Percentiles rank a stretch among this genome's conserved stretches.
These are phyloP conservation scores for Paragorgia papillata DNA, from an alignment of 92 coral and sea anemone genomes.

Conservation along the genomic window DNA sequence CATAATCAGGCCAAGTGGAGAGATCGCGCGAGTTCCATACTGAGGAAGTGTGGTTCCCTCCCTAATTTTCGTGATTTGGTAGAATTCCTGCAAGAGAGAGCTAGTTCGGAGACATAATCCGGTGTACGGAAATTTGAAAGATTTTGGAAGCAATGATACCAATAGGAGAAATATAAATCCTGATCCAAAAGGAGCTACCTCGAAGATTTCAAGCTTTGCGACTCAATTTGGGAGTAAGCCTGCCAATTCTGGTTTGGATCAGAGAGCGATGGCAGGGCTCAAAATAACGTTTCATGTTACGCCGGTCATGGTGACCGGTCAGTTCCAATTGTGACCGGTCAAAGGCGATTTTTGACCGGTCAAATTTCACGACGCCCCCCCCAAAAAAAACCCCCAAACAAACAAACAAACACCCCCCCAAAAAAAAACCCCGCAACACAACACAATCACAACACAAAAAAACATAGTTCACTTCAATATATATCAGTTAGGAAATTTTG, in stretches of 20 bases:
- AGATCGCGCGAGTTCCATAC: not conserved
- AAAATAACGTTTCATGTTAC: too few relatives aligned
- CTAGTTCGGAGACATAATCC: slow-evolving; percentile 14
- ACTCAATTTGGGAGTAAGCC: not conserved
- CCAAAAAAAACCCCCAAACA: too few relatives aligned
- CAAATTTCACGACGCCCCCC: too few relatives aligned
- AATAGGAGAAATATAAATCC: not conserved
- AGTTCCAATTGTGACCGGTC: too few relatives aligned
- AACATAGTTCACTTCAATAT: too few relatives aligned
- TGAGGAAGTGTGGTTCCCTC: not conserved
- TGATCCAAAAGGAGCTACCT: not conserved
- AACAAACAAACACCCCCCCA: too few relatives aligned
- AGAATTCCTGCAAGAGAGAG: slow-evolving; percentile 10
- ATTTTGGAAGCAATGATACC: not conserved
- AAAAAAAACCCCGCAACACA: too few relatives aligned
- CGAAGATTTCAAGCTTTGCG: slow-evolving; percentile 6
- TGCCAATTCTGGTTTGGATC: not conserved
- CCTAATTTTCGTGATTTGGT: not conserved
- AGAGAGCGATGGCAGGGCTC: too few relatives aligned
- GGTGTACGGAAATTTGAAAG: slow-evolving; percentile 9
- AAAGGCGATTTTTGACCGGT: too few relatives aligned
- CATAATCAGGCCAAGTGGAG: slow-evolving; percentile 27
- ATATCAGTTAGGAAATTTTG: too few relatives aligned
- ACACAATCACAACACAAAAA: too few relatives aligned
- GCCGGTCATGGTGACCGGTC: too few relatives aligned